These are phyloP conservation scores for Petrolisthes manimaculis DNA, from an alignment of 2,888 invertebrate species.

Conservation along the genomic window DNA sequence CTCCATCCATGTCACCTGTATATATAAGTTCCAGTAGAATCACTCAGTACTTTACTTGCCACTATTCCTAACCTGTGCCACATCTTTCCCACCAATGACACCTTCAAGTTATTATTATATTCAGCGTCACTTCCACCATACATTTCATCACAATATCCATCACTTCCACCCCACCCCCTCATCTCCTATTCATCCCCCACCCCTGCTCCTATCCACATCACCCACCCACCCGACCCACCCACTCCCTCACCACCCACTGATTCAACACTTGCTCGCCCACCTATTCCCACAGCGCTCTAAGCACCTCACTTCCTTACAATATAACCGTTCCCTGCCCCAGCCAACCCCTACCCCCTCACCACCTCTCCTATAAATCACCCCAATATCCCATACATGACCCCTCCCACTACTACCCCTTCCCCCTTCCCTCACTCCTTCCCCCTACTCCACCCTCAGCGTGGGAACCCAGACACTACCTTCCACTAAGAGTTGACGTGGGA, in stretches of 20 bases:
- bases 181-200: not conserved
- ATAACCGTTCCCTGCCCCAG: not conserved
- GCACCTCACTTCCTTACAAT: not conserved
- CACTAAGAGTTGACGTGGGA: too few species aligned
- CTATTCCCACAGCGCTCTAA: not conserved
- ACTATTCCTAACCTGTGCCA: too few species aligned
- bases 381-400: not conserved
- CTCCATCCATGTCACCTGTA: too few species aligned
- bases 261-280: not conserved
- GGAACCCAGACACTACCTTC: conserved; percentile 8
- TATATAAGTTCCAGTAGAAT: too few species aligned
- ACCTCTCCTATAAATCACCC: not conserved
- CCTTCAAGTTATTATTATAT: too few species aligned
- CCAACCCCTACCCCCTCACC: not conserved
- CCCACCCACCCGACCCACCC: not conserved
- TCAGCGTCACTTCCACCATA: too few species aligned
- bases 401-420: not conserved
- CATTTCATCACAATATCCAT: too few species aligned
- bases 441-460: not conserved
- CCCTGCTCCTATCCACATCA: too few species aligned
- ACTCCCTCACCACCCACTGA: not conserved
- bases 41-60: too few species aligned
- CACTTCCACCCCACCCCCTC: not conserved
- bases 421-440: not conserved
- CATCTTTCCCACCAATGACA: too few species aligned